Evolutionary conservation across 2,888 invertebrate species (phyloP), one percentile per base, ranked within the genome.

Genomic region (Drosophila dives): DNA sequence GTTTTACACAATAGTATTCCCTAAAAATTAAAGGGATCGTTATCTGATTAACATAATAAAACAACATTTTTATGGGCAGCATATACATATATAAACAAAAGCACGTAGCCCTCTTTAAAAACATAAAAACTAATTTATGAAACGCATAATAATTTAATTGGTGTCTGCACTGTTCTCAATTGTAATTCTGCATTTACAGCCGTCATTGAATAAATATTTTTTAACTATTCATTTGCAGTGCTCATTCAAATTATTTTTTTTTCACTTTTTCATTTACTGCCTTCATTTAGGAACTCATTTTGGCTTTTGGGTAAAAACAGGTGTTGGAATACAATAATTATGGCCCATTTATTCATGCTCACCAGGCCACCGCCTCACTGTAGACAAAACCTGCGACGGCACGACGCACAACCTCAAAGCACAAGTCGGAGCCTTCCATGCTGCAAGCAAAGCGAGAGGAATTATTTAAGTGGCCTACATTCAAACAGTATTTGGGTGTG

Each of bases 321-420:
- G 38, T 38, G 38, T 64, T 61, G 55, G 56, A 58, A 65, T 59
- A 40, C 54, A 50, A 55, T 26, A 45, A 56, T 59, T 72, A 66
- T 59, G 55, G 66, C 34, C 12, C 51, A 62, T 58, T 49, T 67
- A 45, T 12, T 38, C 26, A 62, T 67, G 92, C 94, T 94, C 94
- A 98, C 99, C 99, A 99, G 80, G 99, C 98, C 63, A 99, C 99
- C 50, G 99, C 98, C 94, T 99, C 99, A 92, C 99, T 99, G 94
- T 99, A 99, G 71, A 99, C 99, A 94, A 99, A 99, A 77, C 99
- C 99, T 62, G 98, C 97, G 38, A 97, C 96, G 32, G 99, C 99
- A 91, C 99, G 95, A 90, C 98, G 96, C 33, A 99, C 99, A 80
- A 99, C 98, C 94, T 99, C 99, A 94, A 98, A 99, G 94, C 99